These are phyloP conservation scores for Falco peregrinus DNA, from an alignment of 2,797 vertebrate species.

Conservation along the genomic window DNA sequence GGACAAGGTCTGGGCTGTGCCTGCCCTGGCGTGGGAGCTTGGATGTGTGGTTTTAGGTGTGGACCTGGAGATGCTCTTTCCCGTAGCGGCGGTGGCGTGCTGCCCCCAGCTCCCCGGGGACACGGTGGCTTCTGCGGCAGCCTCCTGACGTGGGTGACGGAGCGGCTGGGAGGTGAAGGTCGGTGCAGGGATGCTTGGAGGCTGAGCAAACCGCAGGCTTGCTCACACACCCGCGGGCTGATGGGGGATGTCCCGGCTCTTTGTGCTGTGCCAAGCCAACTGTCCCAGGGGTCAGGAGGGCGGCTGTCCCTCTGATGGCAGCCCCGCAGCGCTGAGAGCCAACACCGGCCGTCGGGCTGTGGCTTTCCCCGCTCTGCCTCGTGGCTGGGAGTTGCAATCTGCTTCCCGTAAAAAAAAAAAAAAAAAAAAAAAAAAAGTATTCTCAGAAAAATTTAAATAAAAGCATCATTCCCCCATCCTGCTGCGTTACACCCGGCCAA, in stretches of 20 bases:
- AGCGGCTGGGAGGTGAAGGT: not conserved
- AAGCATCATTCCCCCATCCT: not conserved
- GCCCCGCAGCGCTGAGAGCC: not conserved
- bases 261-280: not conserved
- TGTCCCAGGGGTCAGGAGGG: not conserved
- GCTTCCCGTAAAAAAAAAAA: not conserved
- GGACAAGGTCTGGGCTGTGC: fast-evolving
- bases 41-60: not conserved
- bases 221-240: not conserved
- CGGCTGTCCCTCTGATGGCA: not conserved
- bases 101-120: not conserved
- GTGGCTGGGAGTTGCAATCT: not conserved
- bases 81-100: fast-evolving
- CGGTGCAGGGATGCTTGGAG: not conserved
- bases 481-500: not conserved
- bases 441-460: not conserved
- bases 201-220: not conserved
- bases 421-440: too few species aligned
- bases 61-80: not conserved
- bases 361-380: not conserved
- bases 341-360: not conserved
- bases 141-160: not conserved
- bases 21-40: not conserved
- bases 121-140: not conserved
- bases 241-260: not conserved